Base-by-base conservation (phyloP, 2,888 invertebrate species). In the Chelonus formosanus region DNA sequence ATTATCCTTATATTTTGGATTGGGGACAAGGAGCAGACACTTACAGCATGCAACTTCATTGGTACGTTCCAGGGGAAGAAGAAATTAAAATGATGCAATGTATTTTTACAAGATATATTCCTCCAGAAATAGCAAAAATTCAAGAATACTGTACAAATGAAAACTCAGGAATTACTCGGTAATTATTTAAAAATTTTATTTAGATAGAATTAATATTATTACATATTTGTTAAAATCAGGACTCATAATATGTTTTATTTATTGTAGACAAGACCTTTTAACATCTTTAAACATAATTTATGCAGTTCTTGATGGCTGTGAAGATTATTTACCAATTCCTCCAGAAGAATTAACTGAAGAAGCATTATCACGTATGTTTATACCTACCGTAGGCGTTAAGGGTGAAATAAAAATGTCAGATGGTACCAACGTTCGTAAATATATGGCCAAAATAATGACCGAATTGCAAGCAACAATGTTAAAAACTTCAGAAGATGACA, bases 11-110 rank as follows among this genome's bases (percentile, higher is more conserved):
- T 6, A 87, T 94, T 32, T 87, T 89, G 32, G 91, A 94, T 73
- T 97, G 97, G 97, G 96, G 94, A 0, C 87, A 87, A 67, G 87
- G 91, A 0, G 89, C 90, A 20, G 85, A 91, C 73, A 82, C 92
- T 31, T 86, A 90, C 63, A 87, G 90, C 35, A 85, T 92, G 20
- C 86, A 89, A 5, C 85, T 95, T 31, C 85, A 89, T 48, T 96
- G 95, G 95, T 93, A 94, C 77, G 85, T 91, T 55, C 95, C 96
- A 0, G 88, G 86, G 32, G 85, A 87, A 32, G 88, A 88, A 47
- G 95, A 95, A 80, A 87, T 92, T 0, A 82, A 85, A 0, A 89
- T 89, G 69, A 89, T 91, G 1, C 89, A 91, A 75, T 85, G 86
- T 75, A 78, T 96, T 5, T 84, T 91, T 8, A 86, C 88, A 67